A percentile compares a stretch with the other conserved stretches of the same genome.
Conservation (phyloP, 2,797 vertebrate species). For the Emys orbicularis region DNA sequence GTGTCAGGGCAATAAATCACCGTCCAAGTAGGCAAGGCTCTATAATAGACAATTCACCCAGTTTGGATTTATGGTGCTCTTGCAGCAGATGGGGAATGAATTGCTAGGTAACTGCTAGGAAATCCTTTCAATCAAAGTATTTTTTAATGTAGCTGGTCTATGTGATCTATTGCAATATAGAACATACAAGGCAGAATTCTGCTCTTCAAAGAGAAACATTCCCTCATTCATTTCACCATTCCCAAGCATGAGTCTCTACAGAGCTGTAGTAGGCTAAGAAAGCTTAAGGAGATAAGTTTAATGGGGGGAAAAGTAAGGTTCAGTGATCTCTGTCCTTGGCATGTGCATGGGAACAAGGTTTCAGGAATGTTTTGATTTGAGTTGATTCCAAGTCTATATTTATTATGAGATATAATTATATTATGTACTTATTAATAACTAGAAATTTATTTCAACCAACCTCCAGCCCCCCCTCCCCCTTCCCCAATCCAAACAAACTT, state of each 20-base stretch:
- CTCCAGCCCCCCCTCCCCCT: too few species aligned
- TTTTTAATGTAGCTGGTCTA: background rate
- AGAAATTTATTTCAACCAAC: background rate
- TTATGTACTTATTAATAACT: background rate
- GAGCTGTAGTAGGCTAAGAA: background rate
- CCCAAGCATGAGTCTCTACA: background rate
- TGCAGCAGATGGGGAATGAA: constrained; percentile 9
- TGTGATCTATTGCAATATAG: background rate
- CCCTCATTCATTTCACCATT: fast-evolving
- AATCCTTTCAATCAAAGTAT: background rate
- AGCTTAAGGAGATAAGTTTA: background rate
- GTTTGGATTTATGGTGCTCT: background rate
- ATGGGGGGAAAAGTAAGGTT: background rate
- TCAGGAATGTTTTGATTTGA: background rate
- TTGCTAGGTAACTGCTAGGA: background rate
- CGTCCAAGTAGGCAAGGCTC: background rate
- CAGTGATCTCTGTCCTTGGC: background rate
- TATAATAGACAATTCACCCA: background rate
- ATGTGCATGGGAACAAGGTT: background rate
- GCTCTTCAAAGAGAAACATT: background rate
- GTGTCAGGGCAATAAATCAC: background rate
- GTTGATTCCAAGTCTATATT: background rate
- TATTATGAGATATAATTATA: background rate
- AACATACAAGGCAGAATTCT: background rate
- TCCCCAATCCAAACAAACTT: background rate